Evolutionary conservation across 2,888 invertebrate genomes (phyloP), one percentile per base, ranked within the genome.

Genomic region (Morinoia aosen): DNA sequence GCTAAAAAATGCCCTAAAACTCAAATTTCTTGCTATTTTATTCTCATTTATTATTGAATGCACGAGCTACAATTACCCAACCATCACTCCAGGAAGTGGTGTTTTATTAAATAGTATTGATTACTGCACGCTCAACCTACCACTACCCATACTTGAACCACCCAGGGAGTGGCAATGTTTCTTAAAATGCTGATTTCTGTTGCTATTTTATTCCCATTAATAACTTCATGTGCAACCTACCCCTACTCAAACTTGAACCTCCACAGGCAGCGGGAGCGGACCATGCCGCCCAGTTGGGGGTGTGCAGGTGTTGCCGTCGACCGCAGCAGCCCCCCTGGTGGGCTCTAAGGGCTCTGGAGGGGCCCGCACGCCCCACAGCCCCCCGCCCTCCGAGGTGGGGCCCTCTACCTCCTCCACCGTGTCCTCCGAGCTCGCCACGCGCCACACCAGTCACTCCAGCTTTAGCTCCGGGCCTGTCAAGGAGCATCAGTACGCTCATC

Each of bases 401-500:
- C 91, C 61, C 14, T 95, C 95, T 25, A 95, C 64, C 48, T 95
- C 95, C 33, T 96, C 96, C 95, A 96, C 96, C 5, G 96, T 95
- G 61, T 95, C 95, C 39, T 95, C 95, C 4, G 95, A 95, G 8
- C 64, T 95, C 25, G 64, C 95, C n/a, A 64, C 95, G 64, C 48
- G 95, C 25, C 95, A 95, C 61, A 95, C 95, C 95, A 64, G 93
- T 95, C 40, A 88, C 94, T 58, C 96, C 96, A 76, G 58, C 95
- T 76, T 90, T 56, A 40, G 58, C 39, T 58, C 94, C 64, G 58
- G 95, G 58, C 25, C 88, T 33, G 39, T 95, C 95, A 96, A 96
- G 95, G 95, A 96, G 94, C 96, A 96, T 94, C 96, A 96, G n/a
- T 96, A 96, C 95, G 96, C 96, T 93, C 96, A 96, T 91, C 96